Evolutionary conservation across 2,888 invertebrate species (phyloP).

Genomic region (Agrypnus murinus): DNA sequence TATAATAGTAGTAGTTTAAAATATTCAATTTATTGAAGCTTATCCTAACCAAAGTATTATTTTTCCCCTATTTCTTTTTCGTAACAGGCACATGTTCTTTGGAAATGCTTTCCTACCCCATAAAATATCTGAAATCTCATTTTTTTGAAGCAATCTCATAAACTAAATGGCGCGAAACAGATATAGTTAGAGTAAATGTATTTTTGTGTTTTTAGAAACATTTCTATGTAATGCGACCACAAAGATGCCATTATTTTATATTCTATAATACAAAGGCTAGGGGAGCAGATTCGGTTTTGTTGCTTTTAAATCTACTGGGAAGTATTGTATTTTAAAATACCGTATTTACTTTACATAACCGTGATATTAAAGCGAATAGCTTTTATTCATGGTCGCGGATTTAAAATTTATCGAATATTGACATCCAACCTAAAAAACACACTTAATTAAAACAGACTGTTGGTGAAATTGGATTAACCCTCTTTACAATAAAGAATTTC

Average conservation of each 20-base stretch:
- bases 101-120: constrained; percentile 63
- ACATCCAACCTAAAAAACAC: no score
- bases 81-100: constrained; percentile 49
- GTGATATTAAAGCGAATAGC: constrained; percentile 13
- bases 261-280: constrained; percentile 62
- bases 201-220: constrained; percentile 69
- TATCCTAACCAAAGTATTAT: constrained; percentile 6
- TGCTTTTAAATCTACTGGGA: constrained; percentile 55
- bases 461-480: no score
- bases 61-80: constrained; percentile 11
- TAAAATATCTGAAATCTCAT: constrained; percentile 66
- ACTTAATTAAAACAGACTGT: no score
- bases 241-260: constrained; percentile 69
- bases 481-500: no score
- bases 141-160: constrained; percentile 66
- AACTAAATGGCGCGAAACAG: constrained; percentile 70
- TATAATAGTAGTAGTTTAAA: background rate
- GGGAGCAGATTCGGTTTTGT: constrained; percentile 51
- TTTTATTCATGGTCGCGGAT: constrained; percentile 24
- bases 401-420: constrained; percentile 4
- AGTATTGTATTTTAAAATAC: constrained; percentile 47
- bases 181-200: constrained; percentile 70
- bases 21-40: constrained; percentile 12
- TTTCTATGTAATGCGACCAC: constrained; percentile 62
- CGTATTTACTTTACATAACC: constrained; percentile 39